phyloP scores from a whole-genome alignment of 1,140 invertebrate species.

The Ceratina australensis region DNA sequence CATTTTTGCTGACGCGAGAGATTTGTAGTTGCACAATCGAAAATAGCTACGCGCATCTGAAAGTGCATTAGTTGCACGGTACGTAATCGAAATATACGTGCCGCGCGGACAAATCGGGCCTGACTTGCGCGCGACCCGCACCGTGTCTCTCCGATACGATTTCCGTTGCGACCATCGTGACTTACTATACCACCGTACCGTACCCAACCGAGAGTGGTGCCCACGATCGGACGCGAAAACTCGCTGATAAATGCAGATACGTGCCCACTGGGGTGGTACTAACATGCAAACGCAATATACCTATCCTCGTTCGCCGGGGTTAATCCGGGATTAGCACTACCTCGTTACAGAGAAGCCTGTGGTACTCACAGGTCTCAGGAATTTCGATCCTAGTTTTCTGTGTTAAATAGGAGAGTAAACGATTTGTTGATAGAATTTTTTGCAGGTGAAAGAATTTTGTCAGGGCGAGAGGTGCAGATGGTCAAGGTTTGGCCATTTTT shows the following conservation, averaged over 20 bases:
- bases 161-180: constrained; percentile 52
- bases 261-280: constrained; percentile 30
- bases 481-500: too few relatives aligned
- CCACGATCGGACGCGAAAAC: constrained; percentile 56
- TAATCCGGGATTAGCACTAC: constrained; percentile 8
- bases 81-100: constrained; percentile 47
- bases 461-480: too few relatives aligned
- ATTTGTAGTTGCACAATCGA: too few relatives aligned
- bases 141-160: constrained; percentile 33
- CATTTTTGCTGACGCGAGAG: too few relatives aligned
- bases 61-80: not conserved
- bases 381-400: too few relatives aligned
- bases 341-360: too few relatives aligned
- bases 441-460: too few relatives aligned
- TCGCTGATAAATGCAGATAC: constrained; percentile 64
- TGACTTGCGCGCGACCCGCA: constrained; percentile 62
- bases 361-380: too few relatives aligned
- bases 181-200: constrained; percentile 44
- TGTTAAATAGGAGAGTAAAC: too few relatives aligned
- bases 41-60: too few relatives aligned
- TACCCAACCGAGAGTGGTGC: constrained; percentile 25
- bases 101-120: constrained; percentile 58
- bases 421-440: too few relatives aligned
- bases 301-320: constrained; percentile 12
- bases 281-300: constrained; percentile 65